Evolutionary conservation across 2,888 invertebrate genomes (phyloP), one percentile per base, ranked within the genome.

Genomic region (Conus canariensis): DNA sequence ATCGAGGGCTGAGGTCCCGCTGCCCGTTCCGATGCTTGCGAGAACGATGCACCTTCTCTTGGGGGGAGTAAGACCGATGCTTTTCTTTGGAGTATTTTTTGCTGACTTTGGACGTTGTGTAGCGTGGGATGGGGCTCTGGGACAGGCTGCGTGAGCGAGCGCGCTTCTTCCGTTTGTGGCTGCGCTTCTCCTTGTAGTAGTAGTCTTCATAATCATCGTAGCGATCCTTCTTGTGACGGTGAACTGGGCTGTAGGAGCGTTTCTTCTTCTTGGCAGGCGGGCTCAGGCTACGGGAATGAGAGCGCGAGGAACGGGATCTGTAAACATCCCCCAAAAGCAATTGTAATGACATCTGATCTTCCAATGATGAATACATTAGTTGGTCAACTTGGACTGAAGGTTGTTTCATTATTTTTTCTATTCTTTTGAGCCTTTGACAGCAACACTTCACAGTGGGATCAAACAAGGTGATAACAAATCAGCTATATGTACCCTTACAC

Each of bases 21-120:
- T 92, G 92, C 0, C 94, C 94, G 89, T 94, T 94, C 58, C 94
- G 93, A n/a, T 93, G 92, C 92, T 94, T 94, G 19, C 92, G 90
- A 12, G 94, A 94, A 67, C 93, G 92, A 87, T 93, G 94, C 6
- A 91, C 93, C 87, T 93, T 93, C 25, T 94, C 93, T 67, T 91
- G 93, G 1, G 85, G 77, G 59, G 93, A 91, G 86, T 92, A 91
- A 80, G 92, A 92, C 12, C 90, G 90, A 14, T 91, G 89, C 85
- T 88, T 83, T 16, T 91, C 91, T 56, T 88, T 90, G 85, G 90
- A 90, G 56, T 92, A 91, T 86, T 93, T 92, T 82, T 93, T 94
- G 87, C 92, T 92, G 88, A 88, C 64, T 85, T 90, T 59, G 70
- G 89, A 90, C 8, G 70, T n/a, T 12, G 83, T 88, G n/a, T 89